Conservation (phyloP, 2,797 vertebrate species). For the Catharus ustulatus region DNA sequence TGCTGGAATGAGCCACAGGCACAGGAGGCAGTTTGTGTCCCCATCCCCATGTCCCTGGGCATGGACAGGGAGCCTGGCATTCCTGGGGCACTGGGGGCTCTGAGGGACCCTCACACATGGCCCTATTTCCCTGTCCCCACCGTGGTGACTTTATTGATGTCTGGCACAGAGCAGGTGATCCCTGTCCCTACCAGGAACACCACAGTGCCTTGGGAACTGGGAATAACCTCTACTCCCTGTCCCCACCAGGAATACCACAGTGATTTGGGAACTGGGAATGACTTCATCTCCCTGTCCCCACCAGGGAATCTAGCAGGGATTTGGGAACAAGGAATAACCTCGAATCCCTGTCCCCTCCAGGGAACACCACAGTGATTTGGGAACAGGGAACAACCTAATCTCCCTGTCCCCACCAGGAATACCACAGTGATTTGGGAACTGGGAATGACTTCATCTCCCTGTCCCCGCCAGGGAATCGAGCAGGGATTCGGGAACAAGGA, state of each 20-base stretch:
- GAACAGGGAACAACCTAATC: rapidly evolving
- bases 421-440: rapidly evolving
- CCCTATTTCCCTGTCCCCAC: rapidly evolving
- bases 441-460: rapidly evolving
- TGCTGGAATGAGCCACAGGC: not conserved
- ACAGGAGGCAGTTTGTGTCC: not conserved
- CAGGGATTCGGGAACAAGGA: not conserved
- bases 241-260: no score
- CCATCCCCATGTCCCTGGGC: not conserved
- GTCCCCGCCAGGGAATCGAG: no score
- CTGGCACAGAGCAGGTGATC: not conserved
- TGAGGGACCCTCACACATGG: not conserved
- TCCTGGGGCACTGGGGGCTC: not conserved
- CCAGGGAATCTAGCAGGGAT: not conserved
- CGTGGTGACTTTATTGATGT: rapidly evolving
- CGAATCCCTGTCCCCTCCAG: rapidly evolving
- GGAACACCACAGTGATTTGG: not conserved
- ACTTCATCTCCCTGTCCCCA: rapidly evolving
- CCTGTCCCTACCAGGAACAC: not conserved
- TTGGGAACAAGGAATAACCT: not conserved
- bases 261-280: not conserved
- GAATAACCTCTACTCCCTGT: not conserved
- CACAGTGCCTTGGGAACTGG: not conserved
- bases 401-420: no score
- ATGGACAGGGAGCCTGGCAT: not conserved